These are phyloP conservation scores for Limnephilus auricula DNA, from an alignment of 2,888 invertebrate species.

Conservation along the genomic window DNA sequence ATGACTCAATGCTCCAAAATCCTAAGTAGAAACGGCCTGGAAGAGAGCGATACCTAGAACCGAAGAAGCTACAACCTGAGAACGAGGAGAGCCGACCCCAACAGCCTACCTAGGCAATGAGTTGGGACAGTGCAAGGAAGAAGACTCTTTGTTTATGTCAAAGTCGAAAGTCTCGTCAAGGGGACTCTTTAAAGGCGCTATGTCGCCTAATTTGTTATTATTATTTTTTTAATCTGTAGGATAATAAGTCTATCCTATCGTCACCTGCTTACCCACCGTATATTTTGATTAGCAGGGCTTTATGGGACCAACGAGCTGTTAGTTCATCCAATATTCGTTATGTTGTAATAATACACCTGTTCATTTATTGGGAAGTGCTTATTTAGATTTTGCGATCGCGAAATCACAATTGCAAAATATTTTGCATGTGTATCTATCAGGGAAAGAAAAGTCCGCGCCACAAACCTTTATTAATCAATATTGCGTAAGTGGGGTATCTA, in stretches of 20 bases:
- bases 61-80: too few relatives aligned
- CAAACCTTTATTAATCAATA: slow-evolving; percentile 28
- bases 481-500: slow-evolving; percentile 26
- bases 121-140: too few relatives aligned
- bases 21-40: too few relatives aligned
- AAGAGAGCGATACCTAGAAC: too few relatives aligned
- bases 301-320: not conserved
- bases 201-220: too few relatives aligned
- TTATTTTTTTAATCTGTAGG: too few relatives aligned
- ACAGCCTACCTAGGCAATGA: too few relatives aligned
- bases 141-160: not conserved
- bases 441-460: not conserved
- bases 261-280: not conserved
- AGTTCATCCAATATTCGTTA: not conserved
- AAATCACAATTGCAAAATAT: not conserved
- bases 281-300: not conserved
- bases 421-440: not conserved
- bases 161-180: not conserved
- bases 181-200: not conserved
- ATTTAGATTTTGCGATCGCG: not conserved
- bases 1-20: too few relatives aligned
- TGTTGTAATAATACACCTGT: not conserved
- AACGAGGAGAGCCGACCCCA: too few relatives aligned
- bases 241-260: too few relatives aligned
- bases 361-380: not conserved